Evolutionary conservation across 92 coral and sea anemone genomes (phyloP), one percentile per base, ranked within the genome.

Genomic region (Epizoanthus rinbou): DNA sequence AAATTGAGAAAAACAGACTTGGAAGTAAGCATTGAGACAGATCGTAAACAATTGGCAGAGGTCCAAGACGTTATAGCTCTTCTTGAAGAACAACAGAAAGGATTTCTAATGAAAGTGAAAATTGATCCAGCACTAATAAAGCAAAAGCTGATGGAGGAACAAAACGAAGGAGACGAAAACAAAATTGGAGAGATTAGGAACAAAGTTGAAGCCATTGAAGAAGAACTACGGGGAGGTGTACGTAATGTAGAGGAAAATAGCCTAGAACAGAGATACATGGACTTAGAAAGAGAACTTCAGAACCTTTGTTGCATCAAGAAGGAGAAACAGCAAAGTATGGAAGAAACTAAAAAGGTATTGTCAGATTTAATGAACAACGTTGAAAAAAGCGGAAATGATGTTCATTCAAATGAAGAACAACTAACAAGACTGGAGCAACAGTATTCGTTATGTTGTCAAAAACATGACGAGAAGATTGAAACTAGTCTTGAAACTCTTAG

Each of bases 381-480:
- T 41, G 92, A 94, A 31, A 69, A 85, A 28, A 88, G 87, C 73
- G 92, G 89, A 23, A 87, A 76, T 5, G 91, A 92, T 64, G 76
- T 92, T 56, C 86, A 86, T 57, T 90, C 93, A 78, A 90, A 87
- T 80, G 92, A 92, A 80, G 88, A 81, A 25, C 90, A 87, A 66
- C 79, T 92, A 52, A 81, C 90, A 33, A 90, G 89, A 58, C 88
- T 94, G 0, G 88, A 90, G 67, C 86, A 85, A 14, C 70, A 78
- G 57, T 88, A 81, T 69, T 93, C 84, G 24, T 84, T 60, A 1
- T 87, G 91, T 50, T 89, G 92, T 64, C 90, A 88, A 62, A 90
- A 81, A 22, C 98, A 92, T 75, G 91, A 87, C 0, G 95, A 93
- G 18, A 89, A 92, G 64, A 81, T 94, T 28, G 95, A 91, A 15